phyloP scores from a whole-genome alignment of 2,113 vertebrate species.

The Edolisoma coerulescens region DNA sequence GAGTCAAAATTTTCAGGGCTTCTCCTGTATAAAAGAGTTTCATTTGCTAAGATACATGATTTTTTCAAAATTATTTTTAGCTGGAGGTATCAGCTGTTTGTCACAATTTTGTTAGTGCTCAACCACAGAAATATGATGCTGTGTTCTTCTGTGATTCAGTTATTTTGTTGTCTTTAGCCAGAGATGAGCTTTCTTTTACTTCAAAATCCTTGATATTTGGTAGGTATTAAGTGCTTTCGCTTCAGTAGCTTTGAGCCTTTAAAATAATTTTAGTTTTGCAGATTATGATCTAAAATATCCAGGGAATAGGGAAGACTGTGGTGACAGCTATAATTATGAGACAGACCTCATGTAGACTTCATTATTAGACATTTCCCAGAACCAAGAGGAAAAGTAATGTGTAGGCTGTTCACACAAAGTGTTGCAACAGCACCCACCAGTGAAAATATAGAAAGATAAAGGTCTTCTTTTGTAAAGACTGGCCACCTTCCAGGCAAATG shows the following conservation, averaged over 20 bases:
- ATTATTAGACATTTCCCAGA: not conserved
- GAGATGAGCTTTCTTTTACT: not conserved
- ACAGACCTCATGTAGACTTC: not conserved
- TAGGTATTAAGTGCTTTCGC: not conserved
- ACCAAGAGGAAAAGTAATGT: not conserved
- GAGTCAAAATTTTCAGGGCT: not conserved
- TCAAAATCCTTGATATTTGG: not conserved
- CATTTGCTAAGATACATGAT: accelerated
- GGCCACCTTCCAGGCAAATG: not conserved
- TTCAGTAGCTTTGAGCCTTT: not conserved
- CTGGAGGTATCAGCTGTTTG: accelerated
- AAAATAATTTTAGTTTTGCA: not conserved
- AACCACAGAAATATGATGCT: not conserved
- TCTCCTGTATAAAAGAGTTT: not conserved
- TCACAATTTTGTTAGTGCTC: not conserved
- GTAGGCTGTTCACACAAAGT: not conserved
- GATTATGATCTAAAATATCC: not conserved
- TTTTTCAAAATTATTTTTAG: not conserved
- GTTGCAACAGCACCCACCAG: not conserved
- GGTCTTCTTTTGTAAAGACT: not conserved
- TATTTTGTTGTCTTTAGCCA: not conserved
- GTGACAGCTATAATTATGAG: not conserved
- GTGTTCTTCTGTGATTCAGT: not conserved
- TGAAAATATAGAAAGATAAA: not conserved
- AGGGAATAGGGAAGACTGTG: not conserved